A percentile compares a stretch with the other conserved stretches of the same genome.
These are phyloP conservation scores for Ailurus styani DNA, from an alignment of 2,113 vertebrate species.

Conservation along the genomic window DNA sequence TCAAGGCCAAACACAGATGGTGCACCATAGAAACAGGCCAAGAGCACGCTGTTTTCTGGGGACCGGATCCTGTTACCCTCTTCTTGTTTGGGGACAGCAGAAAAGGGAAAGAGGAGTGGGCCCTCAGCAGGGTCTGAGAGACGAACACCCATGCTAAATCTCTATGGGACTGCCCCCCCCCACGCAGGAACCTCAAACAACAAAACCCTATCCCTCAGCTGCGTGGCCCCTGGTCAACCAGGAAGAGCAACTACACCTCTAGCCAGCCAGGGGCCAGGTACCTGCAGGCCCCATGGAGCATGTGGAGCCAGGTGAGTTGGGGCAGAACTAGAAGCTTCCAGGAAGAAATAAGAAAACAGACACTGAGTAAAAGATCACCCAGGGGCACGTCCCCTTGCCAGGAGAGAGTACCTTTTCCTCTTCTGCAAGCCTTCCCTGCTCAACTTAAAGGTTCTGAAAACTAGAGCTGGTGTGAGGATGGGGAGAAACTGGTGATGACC, in stretches of 20 bases:
- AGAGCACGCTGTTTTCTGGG: not conserved
- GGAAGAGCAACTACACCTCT: not conserved
- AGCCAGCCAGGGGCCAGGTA: not conserved
- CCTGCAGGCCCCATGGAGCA: accelerated
- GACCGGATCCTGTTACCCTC: not conserved
- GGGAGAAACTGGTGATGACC: not conserved
- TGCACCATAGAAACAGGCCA: conserved; percentile 15
- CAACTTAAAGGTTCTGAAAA: not conserved
- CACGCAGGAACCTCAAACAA: not conserved
- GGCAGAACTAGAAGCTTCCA: not conserved
- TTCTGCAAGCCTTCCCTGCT: not conserved
- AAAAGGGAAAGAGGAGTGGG: not conserved
- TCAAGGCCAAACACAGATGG: conserved; percentile 77
- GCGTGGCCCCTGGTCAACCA: not conserved
- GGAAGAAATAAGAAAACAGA: not conserved
- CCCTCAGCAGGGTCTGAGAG: not conserved
- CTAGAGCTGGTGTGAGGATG: not conserved
- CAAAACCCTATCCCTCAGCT: not conserved
- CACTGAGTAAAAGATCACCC: not conserved
- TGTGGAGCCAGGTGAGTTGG: not conserved
- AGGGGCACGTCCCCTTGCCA: not conserved
- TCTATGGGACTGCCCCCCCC: not conserved
- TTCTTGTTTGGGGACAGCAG: not conserved
- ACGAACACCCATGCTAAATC: not conserved
- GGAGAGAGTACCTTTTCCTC: not conserved